Evolutionary conservation across 2,888 invertebrate genomes (phyloP).

Genomic region (Patella pellucida): DNA sequence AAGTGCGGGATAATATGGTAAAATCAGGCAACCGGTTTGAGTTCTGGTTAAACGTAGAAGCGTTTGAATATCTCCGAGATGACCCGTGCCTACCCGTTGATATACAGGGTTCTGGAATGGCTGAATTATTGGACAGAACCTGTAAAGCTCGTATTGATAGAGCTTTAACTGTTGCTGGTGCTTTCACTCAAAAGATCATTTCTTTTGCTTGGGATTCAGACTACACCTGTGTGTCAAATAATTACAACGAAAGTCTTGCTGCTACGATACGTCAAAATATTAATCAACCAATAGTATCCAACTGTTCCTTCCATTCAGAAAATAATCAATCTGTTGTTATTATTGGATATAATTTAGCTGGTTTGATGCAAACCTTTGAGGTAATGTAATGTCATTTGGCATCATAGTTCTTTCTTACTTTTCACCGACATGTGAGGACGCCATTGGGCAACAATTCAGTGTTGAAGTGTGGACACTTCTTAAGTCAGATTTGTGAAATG

Average conservation of each 20-base stretch:
- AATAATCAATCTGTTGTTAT: slow-evolving; percentile 57
- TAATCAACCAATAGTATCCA: slow-evolving; percentile 49
- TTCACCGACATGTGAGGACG: background rate
- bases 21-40: slow-evolving; percentile 35
- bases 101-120: slow-evolving; percentile 42
- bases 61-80: slow-evolving; percentile 51
- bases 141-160: slow-evolving; percentile 51
- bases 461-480: background rate
- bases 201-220: slow-evolving; percentile 59
- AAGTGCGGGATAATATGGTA: slow-evolving; percentile 25
- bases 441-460: too few relatives aligned
- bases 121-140: slow-evolving; percentile 36
- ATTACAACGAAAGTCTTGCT: slow-evolving; percentile 34
- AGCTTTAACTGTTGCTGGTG: slow-evolving; percentile 48
- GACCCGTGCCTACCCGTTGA: slow-evolving; percentile 56
- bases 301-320: slow-evolving; percentile 55
- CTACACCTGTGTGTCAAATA: slow-evolving; percentile 51
- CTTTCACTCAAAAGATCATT: slow-evolving; percentile 48
- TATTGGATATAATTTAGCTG: slow-evolving; percentile 54
- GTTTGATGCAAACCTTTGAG: slow-evolving; percentile 48
- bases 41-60: slow-evolving; percentile 58
- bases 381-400: slow-evolving; percentile 40
- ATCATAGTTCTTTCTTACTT: slow-evolving; percentile 2
- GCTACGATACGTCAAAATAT: slow-evolving; percentile 44
- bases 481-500: too few relatives aligned